Evolutionary conservation across 1,140 invertebrate genomes (phyloP), one percentile per base, ranked within the genome.

Genomic region (Vollenhovia emeryi): DNA sequence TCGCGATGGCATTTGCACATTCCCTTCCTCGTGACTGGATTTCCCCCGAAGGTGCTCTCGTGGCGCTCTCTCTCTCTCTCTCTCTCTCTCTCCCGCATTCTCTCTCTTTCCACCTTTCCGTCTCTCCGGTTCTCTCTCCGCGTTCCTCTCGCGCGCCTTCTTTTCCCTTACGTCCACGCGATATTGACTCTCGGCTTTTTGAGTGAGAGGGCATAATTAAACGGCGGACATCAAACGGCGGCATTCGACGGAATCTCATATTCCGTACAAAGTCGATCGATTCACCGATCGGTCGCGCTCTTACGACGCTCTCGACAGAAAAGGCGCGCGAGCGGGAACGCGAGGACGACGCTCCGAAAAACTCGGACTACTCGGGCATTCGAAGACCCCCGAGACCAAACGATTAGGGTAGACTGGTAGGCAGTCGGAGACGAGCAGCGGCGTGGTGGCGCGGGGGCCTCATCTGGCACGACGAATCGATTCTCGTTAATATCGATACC

Each of bases 401-500:
- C 59, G 66, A 86, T 80, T 69, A 59, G 78, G 79, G 36, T 48
- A 40, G 84, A 57, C 45, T n/a, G 6, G 33, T 36, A 36, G 3
- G n/a, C n/a, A 43, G 69, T 21, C 59, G 21, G 66, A 69, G 59
- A 64, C 55, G 36, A 69, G 78, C 60, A 60, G 83, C 75, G 62
- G 68, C 30, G 55, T 18, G 84, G 43, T 15, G 24, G 21, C 48
- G 30, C 48, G 3, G 45, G 33, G 50, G 60, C 9, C 55, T n/a
- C 73, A 62, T 76, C 33, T 21, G 64, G 30, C 62, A 68, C 55
- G 71, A 78, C 92, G 84, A 94, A 93, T 94, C 89, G 91, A 92
- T 93, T 91, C 45, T 71, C 76, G 85, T 89, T 91, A 92, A 93
- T 93, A 92, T 93, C 91, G 92, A 92, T 89, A 86, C 50, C 76